Evolutionary conservation across 2,888 invertebrate species (phyloP).

Genomic region (Cryptosula pallasiana): DNA sequence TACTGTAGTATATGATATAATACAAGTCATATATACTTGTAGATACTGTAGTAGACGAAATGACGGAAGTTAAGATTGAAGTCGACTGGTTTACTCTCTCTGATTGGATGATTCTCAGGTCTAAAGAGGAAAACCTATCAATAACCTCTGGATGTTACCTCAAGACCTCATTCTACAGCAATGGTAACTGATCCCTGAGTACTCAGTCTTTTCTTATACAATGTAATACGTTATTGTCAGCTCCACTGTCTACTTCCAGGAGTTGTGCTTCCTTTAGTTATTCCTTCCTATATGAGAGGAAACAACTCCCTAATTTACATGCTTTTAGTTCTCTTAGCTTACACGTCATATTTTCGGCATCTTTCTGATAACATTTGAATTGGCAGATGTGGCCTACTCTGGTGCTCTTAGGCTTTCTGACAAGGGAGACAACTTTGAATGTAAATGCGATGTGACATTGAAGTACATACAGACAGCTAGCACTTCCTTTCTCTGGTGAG

Average conservation of each 20-base stretch:
- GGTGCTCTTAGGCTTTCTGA: not conserved
- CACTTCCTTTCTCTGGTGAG: slow-evolving; percentile 22
- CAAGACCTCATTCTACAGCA: slow-evolving; percentile 19
- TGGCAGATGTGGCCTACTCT: slow-evolving; percentile 10
- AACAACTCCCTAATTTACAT: too few relatives aligned
- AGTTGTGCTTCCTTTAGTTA: too few relatives aligned
- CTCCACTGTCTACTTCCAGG: too few relatives aligned
- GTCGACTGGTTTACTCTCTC: slow-evolving; percentile 11
- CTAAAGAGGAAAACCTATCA: not conserved
- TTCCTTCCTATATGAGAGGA: too few relatives aligned
- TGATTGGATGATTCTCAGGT: not conserved
- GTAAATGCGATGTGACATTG: slow-evolving; percentile 2
- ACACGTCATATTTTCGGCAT: too few relatives aligned
- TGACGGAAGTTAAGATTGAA: slow-evolving; percentile 11
- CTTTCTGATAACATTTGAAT: too few relatives aligned
- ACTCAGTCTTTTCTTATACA: too few relatives aligned
- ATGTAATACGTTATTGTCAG: too few relatives aligned
- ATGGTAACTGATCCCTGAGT: not conserved
- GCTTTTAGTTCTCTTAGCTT: too few relatives aligned
- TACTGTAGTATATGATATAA: too few relatives aligned
- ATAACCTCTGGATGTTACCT: not conserved
- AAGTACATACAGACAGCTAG: slow-evolving; percentile 7
- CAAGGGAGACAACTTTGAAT: slow-evolving; percentile 20
- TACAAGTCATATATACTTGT: not conserved
- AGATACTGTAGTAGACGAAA: not conserved